Percentiles rank a stretch among this genome's conserved stretches.
Conservation (phyloP, 2,797 vertebrate species). For the Tragopan temminckii region DNA sequence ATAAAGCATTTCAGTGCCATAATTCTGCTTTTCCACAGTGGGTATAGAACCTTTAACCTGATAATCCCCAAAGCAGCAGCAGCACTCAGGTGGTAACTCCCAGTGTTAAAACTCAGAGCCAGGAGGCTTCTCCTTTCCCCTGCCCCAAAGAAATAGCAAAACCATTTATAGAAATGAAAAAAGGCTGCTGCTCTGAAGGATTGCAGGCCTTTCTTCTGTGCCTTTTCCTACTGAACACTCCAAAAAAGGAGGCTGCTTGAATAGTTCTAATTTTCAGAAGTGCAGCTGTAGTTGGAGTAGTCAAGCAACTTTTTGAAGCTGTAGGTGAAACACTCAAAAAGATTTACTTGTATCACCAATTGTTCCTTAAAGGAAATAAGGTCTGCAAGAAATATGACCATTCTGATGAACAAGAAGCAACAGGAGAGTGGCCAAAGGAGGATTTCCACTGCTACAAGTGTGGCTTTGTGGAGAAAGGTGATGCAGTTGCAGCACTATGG, state of each 20-base stretch:
- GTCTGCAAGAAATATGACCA: neutral
- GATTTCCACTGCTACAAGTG: neutral
- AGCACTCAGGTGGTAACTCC: rapidly evolving
- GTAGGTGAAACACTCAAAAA: neutral
- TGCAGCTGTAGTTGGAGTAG: neutral
- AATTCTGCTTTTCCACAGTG: neutral
- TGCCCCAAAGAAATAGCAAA: neutral
- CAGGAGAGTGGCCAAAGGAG: neutral
- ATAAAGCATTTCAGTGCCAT: neutral
- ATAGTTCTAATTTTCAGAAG: neutral
- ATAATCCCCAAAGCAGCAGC: neutral
- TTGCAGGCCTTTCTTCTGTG: neutral
- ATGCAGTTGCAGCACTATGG: neutral
- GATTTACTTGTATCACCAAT: neutral
- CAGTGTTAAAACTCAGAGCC: neutral
- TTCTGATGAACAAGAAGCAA: neutral
- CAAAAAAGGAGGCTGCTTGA: neutral
- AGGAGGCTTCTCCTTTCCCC: neutral
- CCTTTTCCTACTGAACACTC: neutral
- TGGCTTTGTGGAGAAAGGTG: neutral
- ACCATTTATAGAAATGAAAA: neutral
- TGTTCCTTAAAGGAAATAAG: neutral
- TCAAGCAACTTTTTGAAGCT: neutral
- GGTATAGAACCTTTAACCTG: neutral
- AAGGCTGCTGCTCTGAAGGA: rapidly evolving